These are phyloP conservation scores for Micrasema longulum DNA, from an alignment of 1,140 invertebrate species.

Conservation along the genomic window DNA sequence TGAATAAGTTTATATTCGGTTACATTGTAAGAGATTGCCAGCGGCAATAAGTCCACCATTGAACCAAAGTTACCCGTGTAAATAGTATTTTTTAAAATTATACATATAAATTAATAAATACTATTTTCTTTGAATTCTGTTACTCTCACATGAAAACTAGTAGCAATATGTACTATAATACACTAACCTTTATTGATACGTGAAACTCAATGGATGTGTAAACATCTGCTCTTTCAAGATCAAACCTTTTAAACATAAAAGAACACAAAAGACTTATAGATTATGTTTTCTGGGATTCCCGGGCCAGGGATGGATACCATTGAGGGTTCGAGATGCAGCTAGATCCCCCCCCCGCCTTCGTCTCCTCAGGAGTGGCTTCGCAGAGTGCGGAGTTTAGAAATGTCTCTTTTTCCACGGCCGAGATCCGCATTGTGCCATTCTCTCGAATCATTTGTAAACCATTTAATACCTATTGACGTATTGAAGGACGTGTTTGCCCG, in stretches of 20 bases:
- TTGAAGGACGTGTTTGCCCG: slow-evolving; percentile 48
- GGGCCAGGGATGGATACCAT: background rate
- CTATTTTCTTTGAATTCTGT: too few species aligned
- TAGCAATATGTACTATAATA: too few species aligned
- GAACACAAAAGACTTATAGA: slow-evolving; percentile 35
- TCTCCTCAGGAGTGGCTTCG: too few species aligned
- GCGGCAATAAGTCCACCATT: too few species aligned
- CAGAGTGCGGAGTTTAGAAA: slow-evolving; percentile 11
- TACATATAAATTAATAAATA: too few species aligned
- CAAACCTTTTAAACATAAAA: slow-evolving; percentile 3
- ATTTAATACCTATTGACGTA: slow-evolving; percentile 54
- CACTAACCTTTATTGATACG: slow-evolving; percentile 2
- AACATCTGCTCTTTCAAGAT: slow-evolving; percentile 33
- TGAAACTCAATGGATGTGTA: slow-evolving; percentile 19
- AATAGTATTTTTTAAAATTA: too few species aligned
- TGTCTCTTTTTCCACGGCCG: slow-evolving; percentile 33
- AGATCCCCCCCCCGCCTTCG: too few species aligned
- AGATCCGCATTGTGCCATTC: slow-evolving; percentile 49
- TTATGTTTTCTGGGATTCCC: slow-evolving; percentile 27
- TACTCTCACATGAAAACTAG: too few species aligned
- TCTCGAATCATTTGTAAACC: slow-evolving; percentile 54
- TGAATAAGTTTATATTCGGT: too few species aligned
- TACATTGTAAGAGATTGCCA: too few species aligned
- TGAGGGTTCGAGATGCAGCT: too few species aligned
- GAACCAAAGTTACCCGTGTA: too few species aligned